Conservation (phyloP, 37 sponge, comb jelly and placozoan genomes). For the Diacarnus erythraeanus region DNA sequence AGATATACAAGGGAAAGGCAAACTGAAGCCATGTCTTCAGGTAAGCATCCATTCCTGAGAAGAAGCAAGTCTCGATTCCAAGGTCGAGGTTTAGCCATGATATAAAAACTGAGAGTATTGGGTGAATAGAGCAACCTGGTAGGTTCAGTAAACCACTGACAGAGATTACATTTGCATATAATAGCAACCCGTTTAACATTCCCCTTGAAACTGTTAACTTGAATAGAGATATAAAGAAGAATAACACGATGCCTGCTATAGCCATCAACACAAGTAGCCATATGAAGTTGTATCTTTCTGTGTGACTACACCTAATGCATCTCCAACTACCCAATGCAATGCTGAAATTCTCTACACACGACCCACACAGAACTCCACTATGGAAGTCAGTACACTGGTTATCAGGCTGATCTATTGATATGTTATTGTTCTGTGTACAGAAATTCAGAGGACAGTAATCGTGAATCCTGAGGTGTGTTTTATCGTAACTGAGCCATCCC, state of each 20-base stretch:
- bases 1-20: constrained; percentile 15
- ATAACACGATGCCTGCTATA: neutral
- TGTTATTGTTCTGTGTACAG: too few species aligned
- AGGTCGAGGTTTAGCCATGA: constrained; percentile 39
- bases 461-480: too few species aligned
- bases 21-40: constrained; percentile 40
- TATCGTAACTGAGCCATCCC: too few species aligned
- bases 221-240: neutral
- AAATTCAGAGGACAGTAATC: neutral
- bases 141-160: neutral
- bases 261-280: neutral
- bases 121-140: neutral
- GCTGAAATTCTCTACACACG: neutral
- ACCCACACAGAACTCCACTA: constrained; percentile 1
- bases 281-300: neutral
- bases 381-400: constrained; percentile 1
- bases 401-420: too few species aligned
- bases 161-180: constrained; percentile 15
- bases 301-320: neutral
- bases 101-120: constrained; percentile 11
- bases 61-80: constrained; percentile 35
- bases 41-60: constrained; percentile 10
- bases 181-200: constrained; percentile 5
- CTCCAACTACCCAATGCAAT: neutral
- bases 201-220: constrained; percentile 5